Conservation (phyloP, 1,140 invertebrate genomes). For the Drosophila albomicans region DNA sequence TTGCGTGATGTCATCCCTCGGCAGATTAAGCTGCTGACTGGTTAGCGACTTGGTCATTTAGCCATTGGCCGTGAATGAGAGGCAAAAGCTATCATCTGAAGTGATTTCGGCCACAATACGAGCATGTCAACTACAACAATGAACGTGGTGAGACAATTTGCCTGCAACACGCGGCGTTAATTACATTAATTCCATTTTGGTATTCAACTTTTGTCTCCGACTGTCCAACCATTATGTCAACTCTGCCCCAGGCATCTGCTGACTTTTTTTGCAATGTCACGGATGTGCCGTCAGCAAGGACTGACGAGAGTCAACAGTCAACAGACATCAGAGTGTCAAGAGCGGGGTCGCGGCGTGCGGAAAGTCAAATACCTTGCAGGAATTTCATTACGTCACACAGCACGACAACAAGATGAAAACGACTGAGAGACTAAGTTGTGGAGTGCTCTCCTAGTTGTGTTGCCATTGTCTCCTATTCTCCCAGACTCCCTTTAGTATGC, state of each 20-base stretch:
- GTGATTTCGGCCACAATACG: slow-evolving; percentile 21
- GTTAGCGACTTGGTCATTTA: slow-evolving; percentile 14
- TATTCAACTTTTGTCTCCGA: slow-evolving; percentile 10
- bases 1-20: slow-evolving; percentile 32
- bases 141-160: slow-evolving; percentile 18
- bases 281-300: slow-evolving; percentile 10
- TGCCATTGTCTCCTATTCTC: slow-evolving; percentile 8
- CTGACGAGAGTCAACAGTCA: slow-evolving; percentile 20
- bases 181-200: slow-evolving; percentile 51
- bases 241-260: slow-evolving; percentile 17
- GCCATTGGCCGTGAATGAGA: slow-evolving; percentile 6
- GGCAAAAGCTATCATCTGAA: slow-evolving; percentile 23
- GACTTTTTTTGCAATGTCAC: slow-evolving; percentile 27
- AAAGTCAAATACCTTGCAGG: slow-evolving; percentile 42
- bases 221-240: slow-evolving; percentile 25
- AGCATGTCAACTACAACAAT: slow-evolving; percentile 16
- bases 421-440: slow-evolving; percentile 2
- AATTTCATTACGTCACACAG: slow-evolving; percentile 59
- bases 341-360: neutral
- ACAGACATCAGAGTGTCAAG: neutral
- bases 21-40: slow-evolving; percentile 14
- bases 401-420: neutral
- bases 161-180: slow-evolving; percentile 44
- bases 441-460: slow-evolving; percentile 19
- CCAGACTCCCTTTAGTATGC: slow-evolving; percentile 40